A percentile compares a stretch with the other conserved stretches of the same genome.
phyloP scores from a whole-genome alignment of 2,113 vertebrate genomes.

The Columba livia region DNA sequence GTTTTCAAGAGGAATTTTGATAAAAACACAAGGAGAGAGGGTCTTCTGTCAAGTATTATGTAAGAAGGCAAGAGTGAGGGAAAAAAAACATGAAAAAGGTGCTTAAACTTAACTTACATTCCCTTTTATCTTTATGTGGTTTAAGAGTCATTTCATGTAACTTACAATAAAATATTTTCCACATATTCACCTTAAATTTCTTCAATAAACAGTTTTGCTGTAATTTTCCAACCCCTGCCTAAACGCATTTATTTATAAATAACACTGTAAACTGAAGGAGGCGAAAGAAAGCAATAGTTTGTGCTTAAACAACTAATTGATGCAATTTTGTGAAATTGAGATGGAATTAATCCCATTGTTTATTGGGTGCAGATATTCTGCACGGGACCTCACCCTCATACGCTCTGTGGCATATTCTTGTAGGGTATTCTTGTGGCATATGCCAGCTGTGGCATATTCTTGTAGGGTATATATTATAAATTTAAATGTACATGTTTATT shows the following conservation, averaged over 20 bases:
- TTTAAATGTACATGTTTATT: not conserved
- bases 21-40: not conserved
- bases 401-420: not conserved
- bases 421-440: too few species aligned
- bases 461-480: too few species aligned
- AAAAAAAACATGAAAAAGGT: not conserved
- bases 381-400: not conserved
- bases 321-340: not conserved
- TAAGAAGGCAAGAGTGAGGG: not conserved
- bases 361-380: not conserved
- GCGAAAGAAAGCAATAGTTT: not conserved
- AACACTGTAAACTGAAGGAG: not conserved
- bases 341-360: not conserved
- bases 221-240: not conserved
- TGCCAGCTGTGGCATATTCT: not conserved
- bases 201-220: not conserved
- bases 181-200: not conserved
- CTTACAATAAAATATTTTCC: not conserved
- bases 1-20: not conserved
- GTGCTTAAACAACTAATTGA: not conserved
- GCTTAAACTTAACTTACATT: not conserved
- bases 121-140: not conserved
- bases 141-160: not conserved
- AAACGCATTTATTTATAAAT: not conserved
- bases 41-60: not conserved